A percentile compares a stretch with the other conserved stretches of the same genome.
Evolutionary conservation across 37 sponge, comb jelly and placozoan genomes (phyloP).

Genomic region (Cliona cf. orientalis): DNA sequence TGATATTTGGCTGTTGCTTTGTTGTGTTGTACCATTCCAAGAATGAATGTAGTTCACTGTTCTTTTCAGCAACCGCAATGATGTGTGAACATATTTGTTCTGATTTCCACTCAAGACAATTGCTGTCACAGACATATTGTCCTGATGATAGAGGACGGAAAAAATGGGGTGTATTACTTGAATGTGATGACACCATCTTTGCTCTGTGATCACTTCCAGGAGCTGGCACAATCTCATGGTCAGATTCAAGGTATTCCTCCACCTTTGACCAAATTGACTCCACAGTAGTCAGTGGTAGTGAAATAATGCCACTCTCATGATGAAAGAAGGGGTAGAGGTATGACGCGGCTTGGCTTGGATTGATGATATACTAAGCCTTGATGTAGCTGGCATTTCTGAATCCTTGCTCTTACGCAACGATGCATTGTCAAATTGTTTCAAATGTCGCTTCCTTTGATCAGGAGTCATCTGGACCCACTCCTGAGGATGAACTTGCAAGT

Average conservation of each 20-base stretch:
- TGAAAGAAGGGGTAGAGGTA: background rate
- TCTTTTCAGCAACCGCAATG: conserved; percentile 16
- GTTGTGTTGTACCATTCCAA: conserved; percentile 24
- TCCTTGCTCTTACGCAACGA: too few species aligned
- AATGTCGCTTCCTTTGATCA: conserved; percentile 13
- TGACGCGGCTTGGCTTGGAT: too few species aligned
- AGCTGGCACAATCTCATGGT: background rate
- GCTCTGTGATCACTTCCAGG: background rate
- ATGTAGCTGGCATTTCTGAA: too few species aligned
- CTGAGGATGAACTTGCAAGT: conserved; percentile 10
- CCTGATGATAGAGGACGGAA: background rate
- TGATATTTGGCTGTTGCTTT: conserved; percentile 28
- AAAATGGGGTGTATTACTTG: conserved; percentile 6
- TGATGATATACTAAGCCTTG: too few species aligned
- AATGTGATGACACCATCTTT: conserved; percentile 27
- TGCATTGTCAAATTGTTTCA: conserved; percentile 17
- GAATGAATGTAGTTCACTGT: conserved; percentile 9
- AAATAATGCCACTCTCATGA: background rate
- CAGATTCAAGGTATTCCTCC: background rate
- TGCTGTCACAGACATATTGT: conserved; percentile 27
- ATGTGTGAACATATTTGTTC: conserved; percentile 33
- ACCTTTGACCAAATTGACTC: conserved; percentile 28
- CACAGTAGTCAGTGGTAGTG: conserved; percentile 11
- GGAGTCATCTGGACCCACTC: conserved; percentile 28
- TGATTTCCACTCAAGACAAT: conserved; percentile 25